Evolutionary conservation across 2,888 invertebrate genomes (phyloP), one percentile per base, ranked within the genome.

Genomic region (Holacanthella duospinosa): DNA sequence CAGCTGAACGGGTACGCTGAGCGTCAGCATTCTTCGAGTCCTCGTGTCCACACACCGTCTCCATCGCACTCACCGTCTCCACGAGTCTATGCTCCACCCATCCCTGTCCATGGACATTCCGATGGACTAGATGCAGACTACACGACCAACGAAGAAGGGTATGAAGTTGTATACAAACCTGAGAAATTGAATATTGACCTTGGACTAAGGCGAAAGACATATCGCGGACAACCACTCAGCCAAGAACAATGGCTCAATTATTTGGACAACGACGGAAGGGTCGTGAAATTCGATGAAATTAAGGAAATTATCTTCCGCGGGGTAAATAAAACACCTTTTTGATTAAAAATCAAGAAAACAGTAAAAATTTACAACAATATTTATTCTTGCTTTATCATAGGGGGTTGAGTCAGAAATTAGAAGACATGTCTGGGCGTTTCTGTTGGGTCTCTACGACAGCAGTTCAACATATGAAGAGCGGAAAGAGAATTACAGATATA

Each of bases 391-490:
- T n/a, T n/a, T n/a, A n/a, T n/a, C n/a, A n/a, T 76, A 90, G 90
- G 94, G 94, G 59, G 83, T 94, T 26, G 84, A 85, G 16, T 85
- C 85, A 62, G 81, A 83, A 2, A 80, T 94, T 66, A 81, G 94
- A 21, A 81, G 82, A 21, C 88, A 89, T 73, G 90, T 93, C 0
- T 99, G 97, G 97, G 96, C 95, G 77, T 96, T 88, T 77, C 81
- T 99, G 2, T 81, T 99, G 0, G 88, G 89, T 71, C 94, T 90
- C 76, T 87, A 87, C 75, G 85, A 86, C 0, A 95, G 93, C 93
- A 81, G 85, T 65, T 87, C 88, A 71, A 88, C 89, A 0, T 82
- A 83, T 59, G 77, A 82, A 16, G 86, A 91, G 73, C 81, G 93
- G 63, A 82, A 83, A 68, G 82, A 82, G 66, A 77, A 87, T 43